Conservation (phyloP, 2,113 vertebrate genomes). For the Thamnophis sirtalis region DNA sequence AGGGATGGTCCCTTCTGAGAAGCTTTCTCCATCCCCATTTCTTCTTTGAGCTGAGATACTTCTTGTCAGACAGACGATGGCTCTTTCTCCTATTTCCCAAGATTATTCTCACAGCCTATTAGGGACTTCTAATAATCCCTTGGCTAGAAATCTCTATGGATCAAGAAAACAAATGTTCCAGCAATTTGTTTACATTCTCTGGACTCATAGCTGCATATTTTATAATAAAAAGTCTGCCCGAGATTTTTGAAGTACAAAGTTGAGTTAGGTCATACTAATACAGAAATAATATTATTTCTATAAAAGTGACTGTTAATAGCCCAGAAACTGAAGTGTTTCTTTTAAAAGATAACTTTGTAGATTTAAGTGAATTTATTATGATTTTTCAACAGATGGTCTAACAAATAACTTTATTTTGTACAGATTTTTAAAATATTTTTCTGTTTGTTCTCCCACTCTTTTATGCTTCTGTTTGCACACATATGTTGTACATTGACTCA, state of each 20-base stretch:
- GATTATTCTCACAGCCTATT: not conserved
- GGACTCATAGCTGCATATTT: not conserved
- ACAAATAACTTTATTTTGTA: slow-evolving; percentile 10
- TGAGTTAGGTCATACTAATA: not conserved
- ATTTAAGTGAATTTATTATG: slow-evolving; percentile 1
- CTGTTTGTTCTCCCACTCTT: not conserved
- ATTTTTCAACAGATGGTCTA: slow-evolving; percentile 7
- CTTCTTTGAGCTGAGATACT: not conserved
- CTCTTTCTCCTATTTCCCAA: not conserved
- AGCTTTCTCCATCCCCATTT: not conserved
- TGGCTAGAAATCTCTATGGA: not conserved
- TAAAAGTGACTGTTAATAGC: not conserved
- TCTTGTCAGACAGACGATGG: not conserved
- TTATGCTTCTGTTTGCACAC: slow-evolving; percentile 34
- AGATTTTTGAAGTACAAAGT: not conserved
- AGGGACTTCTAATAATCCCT: not conserved
- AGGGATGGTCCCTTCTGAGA: not conserved
- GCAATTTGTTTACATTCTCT: not conserved
- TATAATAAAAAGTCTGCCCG: not conserved
- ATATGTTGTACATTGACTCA: not conserved
- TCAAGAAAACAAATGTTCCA: not conserved
- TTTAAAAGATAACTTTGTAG: not conserved
- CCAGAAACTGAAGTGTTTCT: not conserved
- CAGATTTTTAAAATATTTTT: slow-evolving; percentile 22
- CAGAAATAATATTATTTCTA: not conserved